Evolutionary conservation across 2,888 invertebrate species (phyloP).

Genomic region (Escarpia spicata): DNA sequence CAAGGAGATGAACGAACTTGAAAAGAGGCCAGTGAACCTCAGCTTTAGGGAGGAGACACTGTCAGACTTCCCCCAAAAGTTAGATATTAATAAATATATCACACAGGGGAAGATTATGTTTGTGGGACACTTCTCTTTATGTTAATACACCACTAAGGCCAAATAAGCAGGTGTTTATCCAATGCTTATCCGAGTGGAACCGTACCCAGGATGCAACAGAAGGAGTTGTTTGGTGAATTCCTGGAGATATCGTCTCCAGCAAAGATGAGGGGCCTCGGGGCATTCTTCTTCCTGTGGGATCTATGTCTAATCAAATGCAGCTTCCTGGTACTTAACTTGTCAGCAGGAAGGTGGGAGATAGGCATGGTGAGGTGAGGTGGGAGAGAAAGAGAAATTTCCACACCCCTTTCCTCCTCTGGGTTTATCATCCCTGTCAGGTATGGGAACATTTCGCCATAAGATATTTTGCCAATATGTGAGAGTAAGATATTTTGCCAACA

Average conservation of each 20-base stretch:
- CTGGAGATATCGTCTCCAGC: neutral
- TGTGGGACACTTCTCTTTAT: too few relatives aligned
- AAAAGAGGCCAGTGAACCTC: too few relatives aligned
- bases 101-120: too few relatives aligned
- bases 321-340: constrained; percentile 6
- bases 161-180: neutral
- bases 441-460: too few relatives aligned
- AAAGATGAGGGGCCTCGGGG: neutral
- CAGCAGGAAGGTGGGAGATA: neutral
- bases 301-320: neutral
- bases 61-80: too few relatives aligned
- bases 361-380: neutral
- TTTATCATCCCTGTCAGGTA: neutral
- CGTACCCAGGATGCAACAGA: neutral
- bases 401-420: neutral
- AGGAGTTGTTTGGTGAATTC: neutral
- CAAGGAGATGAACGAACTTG: too few relatives aligned
- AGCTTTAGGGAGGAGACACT: too few relatives aligned
- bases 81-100: too few relatives aligned
- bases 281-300: neutral
- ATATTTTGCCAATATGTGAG: too few relatives aligned
- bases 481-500: too few relatives aligned
- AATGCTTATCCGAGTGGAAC: neutral
- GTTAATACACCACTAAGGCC: neutral
- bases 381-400: neutral